Percentiles rank a stretch among this genome's conserved stretches.
These are phyloP conservation scores for Numenius arquata DNA, from an alignment of 2,113 vertebrate genomes.

Conservation along the genomic window DNA sequence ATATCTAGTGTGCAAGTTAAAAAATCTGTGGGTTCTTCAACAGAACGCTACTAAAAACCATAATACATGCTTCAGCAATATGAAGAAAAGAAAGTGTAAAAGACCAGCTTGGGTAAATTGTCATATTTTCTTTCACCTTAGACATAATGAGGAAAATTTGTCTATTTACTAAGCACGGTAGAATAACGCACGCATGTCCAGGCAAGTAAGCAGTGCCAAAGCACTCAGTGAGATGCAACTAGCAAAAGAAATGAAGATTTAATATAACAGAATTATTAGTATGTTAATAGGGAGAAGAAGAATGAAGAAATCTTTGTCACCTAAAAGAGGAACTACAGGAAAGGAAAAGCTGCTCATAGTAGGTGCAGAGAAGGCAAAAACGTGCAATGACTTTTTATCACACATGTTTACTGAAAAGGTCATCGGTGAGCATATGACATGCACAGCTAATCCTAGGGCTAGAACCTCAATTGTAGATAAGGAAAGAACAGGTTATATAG, in stretches of 20 bases:
- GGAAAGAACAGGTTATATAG: background rate
- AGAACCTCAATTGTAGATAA: background rate
- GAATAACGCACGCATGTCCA: background rate
- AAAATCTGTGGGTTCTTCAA: background rate
- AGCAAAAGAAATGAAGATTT: background rate
- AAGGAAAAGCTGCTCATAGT: background rate
- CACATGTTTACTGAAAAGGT: background rate
- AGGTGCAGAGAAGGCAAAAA: background rate
- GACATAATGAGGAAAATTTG: background rate
- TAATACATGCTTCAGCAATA: background rate
- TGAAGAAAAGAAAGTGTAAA: background rate
- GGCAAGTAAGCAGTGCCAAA: background rate
- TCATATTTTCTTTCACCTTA: background rate
- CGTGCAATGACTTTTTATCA: background rate
- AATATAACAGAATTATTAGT: background rate
- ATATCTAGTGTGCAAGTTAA: background rate
- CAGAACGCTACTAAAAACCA: background rate
- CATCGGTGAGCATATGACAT: fast-evolving
- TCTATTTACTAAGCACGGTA: background rate
- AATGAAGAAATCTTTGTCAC: background rate
- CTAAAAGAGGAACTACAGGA: background rate
- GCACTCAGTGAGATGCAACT: background rate
- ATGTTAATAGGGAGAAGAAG: background rate
- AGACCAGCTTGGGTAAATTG: background rate
- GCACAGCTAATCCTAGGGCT: background rate